These are phyloP conservation scores for Notothenia coriiceps DNA, from an alignment of 2,113 vertebrate species.

Conservation along the genomic window DNA sequence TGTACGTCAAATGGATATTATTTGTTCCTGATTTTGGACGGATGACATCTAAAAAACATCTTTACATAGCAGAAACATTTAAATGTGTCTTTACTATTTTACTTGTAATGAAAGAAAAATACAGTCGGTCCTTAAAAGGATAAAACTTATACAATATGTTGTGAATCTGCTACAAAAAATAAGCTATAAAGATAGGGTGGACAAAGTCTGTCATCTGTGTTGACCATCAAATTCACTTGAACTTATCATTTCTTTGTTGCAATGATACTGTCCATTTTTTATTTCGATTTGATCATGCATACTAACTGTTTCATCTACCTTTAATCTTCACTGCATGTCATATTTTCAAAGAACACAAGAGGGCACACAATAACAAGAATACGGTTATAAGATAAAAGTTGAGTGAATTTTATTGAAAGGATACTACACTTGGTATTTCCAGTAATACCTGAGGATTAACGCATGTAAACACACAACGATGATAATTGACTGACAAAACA, in stretches of 20 bases:
- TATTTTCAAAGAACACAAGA: conserved; percentile 60
- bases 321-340: conserved; percentile 11
- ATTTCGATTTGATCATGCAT: background rate
- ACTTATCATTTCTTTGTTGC: background rate
- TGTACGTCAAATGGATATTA: background rate
- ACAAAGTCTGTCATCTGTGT: too few species aligned
- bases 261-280: too few species aligned
- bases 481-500: background rate
- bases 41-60: background rate
- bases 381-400: background rate
- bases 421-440: background rate
- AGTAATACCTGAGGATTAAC: background rate
- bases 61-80: too few species aligned
- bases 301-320: background rate
- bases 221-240: too few species aligned
- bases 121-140: too few species aligned
- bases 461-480: background rate
- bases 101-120: too few species aligned
- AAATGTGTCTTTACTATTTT: too few species aligned
- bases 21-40: background rate
- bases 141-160: too few species aligned
- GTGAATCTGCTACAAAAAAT: too few species aligned
- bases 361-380: conserved; percentile 38
- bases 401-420: background rate
- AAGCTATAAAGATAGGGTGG: too few species aligned